Evolutionary conservation across 2,888 invertebrate species (phyloP).

Genomic region (Latheticus oryzae): DNA sequence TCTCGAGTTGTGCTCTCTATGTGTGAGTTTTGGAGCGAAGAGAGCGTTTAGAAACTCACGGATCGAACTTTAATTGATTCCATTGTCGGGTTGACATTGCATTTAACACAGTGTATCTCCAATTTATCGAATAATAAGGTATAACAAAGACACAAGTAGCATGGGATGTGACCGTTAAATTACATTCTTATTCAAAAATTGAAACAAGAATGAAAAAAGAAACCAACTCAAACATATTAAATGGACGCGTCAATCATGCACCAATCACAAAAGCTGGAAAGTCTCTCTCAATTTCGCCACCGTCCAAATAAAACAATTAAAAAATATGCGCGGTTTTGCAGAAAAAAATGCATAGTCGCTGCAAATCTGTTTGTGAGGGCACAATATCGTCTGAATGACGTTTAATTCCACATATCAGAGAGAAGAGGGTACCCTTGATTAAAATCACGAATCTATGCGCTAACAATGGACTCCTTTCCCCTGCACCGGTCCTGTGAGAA

Average conservation of each 20-base stretch:
- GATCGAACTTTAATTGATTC: slow-evolving; percentile 45
- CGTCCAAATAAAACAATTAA: slow-evolving; percentile 39
- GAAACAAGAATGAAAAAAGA: slow-evolving; percentile 54
- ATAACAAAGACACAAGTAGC: slow-evolving; percentile 46
- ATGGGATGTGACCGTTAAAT: slow-evolving; percentile 54
- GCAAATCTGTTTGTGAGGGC: slow-evolving; percentile 60
- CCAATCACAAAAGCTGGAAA: slow-evolving; percentile 43
- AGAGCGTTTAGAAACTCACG: slow-evolving; percentile 35
- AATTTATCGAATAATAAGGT: slow-evolving; percentile 40
- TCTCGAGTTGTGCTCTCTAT: too few species aligned
- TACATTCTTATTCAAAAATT: slow-evolving; percentile 53
- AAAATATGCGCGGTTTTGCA: slow-evolving; percentile 30
- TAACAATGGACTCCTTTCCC: slow-evolving; percentile 60
- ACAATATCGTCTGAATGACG: slow-evolving; percentile 62
- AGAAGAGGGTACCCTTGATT: slow-evolving; percentile 63
- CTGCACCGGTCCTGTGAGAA: slow-evolving; percentile 55
- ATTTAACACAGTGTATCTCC: slow-evolving; percentile 40
- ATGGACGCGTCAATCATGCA: slow-evolving; percentile 48
- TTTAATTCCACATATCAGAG: slow-evolving; percentile 63
- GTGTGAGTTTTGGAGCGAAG: slow-evolving; percentile 31
- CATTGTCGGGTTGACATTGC: slow-evolving; percentile 41
- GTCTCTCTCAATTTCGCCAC: slow-evolving; percentile 40
- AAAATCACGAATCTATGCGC: slow-evolving; percentile 61
- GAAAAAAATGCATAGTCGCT: slow-evolving; percentile 48
- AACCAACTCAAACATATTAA: slow-evolving; percentile 40